Conservation (phyloP, 2,797 vertebrate species). For the Dendrocincla fuliginosa region DNA sequence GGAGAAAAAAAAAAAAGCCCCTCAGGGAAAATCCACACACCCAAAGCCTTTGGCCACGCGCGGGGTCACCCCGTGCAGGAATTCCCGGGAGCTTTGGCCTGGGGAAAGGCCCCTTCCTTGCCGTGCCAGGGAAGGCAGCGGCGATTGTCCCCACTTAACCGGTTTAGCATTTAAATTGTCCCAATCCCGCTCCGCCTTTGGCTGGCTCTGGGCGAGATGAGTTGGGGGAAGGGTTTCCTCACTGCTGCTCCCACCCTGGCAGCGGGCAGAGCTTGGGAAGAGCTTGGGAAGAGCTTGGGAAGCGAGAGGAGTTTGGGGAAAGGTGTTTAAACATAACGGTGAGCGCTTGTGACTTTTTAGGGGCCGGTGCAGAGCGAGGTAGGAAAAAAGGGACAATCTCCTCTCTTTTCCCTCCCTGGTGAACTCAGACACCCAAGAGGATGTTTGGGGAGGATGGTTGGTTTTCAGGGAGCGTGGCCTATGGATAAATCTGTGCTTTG, state of each 20-base stretch:
- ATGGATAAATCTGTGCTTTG: rapidly evolving
- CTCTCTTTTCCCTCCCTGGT: rapidly evolving
- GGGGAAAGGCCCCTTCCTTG: background rate
- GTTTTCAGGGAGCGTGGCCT: background rate
- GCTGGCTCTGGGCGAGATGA: background rate
- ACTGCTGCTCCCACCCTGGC: background rate
- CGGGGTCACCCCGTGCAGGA: background rate
- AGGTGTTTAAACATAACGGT: background rate
- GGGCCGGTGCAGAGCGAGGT: rapidly evolving
- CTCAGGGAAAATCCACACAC: background rate
- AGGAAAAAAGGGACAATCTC: no score
- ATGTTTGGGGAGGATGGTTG: background rate
- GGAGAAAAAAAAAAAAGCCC: background rate
- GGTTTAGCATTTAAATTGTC: constrained; percentile 44
- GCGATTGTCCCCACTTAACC: constrained; percentile 27
- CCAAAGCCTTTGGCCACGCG: background rate
- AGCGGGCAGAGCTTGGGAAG: background rate
- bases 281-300: background rate
- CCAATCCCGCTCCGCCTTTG: background rate
- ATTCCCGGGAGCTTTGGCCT: background rate
- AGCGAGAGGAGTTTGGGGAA: background rate
- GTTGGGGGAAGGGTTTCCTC: background rate
- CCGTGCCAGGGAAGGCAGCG: background rate
- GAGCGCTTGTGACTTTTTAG: rapidly evolving
- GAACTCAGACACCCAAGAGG: background rate